Base-by-base conservation (phyloP, 2,113 vertebrate species). In the Motacilla tschutschensis region DNA sequence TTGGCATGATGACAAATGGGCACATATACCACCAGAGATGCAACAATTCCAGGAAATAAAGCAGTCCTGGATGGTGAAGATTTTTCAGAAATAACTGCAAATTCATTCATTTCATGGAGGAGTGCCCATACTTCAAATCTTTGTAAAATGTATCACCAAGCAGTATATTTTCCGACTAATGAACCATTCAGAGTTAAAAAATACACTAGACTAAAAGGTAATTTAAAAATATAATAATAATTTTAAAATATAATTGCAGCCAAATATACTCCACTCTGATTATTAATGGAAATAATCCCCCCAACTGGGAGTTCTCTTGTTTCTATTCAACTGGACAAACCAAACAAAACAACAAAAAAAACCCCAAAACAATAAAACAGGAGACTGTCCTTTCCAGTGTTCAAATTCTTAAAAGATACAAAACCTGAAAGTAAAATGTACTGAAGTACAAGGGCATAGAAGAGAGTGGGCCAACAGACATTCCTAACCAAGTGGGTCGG, bases 361-460 rank as follows among this genome's bases (percentile, higher is more conserved):
- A 18, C 2, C 0, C 8, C 5, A 33, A 33, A 33, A 33, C 5
- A 12, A 4, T 13, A 36, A 40, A n/a, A 47, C 21, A 62, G 22
- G 50, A 77, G 25, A 69, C 33, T 44, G 28, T n/a, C 31, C 31
- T 88, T 25, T 63, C 5, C 36, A 63, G 26, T 5, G 9, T 21
- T 66, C 51, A 60, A 38, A 25, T 46, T 65, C 46, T 47, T 46
- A 28, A 50, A 83, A 48, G 31, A 60, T 6, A 35, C 15, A 64
- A 85, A 46, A 22, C 14, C 22, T n/a, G 60, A 17, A 53, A 28
- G 33, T 11, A 43, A 26, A 12, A 11, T 1, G 11, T 8, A 66
- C 26, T 14, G 20, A 79, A 62, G 43, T 26, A 28, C 47, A 66
- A 66, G 48, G 40, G 17, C 58, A 72, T 3, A 2, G 67, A 50